Evolutionary conservation across 2,888 invertebrate species (phyloP).

Genomic region (Auanema sp.): DNA sequence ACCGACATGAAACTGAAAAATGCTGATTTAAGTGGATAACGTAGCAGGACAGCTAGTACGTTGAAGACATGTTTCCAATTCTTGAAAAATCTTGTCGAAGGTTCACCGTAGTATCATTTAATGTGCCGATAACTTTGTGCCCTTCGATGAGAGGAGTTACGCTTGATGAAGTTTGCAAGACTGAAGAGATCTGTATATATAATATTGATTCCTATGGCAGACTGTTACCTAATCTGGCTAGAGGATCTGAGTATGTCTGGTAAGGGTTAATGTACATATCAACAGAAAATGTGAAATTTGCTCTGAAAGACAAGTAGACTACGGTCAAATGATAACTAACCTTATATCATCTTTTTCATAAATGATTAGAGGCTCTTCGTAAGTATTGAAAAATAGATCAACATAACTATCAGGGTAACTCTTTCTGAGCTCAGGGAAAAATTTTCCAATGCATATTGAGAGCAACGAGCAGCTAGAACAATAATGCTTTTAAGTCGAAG

Average conservation of each 20-base stretch:
- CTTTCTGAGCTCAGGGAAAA: conserved; percentile 43
- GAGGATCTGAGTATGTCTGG: conserved; percentile 26
- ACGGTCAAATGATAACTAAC: background rate
- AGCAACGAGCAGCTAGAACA: conserved; percentile 41
- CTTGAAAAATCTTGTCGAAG: conserved; percentile 41
- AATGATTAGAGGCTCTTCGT: conserved; percentile 15
- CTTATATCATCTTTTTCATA: conserved; percentile 2
- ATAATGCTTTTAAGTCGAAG: background rate
- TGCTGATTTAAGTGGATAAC: background rate
- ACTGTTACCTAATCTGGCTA: conserved; percentile 38
- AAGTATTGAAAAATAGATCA: conserved; percentile 50
- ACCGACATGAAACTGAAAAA: conserved; percentile 42
- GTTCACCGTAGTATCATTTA: conserved; percentile 34
- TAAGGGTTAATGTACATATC: conserved; percentile 40
- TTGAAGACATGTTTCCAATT: conserved; percentile 45
- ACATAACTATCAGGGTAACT: conserved; percentile 47
- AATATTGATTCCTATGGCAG: no score
- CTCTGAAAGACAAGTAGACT: conserved; percentile 6
- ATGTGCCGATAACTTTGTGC: conserved; percentile 32
- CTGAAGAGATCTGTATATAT: conserved; percentile 17
- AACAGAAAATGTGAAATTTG: conserved; percentile 35
- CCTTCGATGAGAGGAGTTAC: conserved; percentile 39
- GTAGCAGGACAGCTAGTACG: conserved; percentile 19
- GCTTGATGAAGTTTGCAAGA: conserved; percentile 34
- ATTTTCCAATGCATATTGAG: conserved; percentile 50